Conservation (phyloP, 1,140 invertebrate species). For the Bombus fervidus region DNA sequence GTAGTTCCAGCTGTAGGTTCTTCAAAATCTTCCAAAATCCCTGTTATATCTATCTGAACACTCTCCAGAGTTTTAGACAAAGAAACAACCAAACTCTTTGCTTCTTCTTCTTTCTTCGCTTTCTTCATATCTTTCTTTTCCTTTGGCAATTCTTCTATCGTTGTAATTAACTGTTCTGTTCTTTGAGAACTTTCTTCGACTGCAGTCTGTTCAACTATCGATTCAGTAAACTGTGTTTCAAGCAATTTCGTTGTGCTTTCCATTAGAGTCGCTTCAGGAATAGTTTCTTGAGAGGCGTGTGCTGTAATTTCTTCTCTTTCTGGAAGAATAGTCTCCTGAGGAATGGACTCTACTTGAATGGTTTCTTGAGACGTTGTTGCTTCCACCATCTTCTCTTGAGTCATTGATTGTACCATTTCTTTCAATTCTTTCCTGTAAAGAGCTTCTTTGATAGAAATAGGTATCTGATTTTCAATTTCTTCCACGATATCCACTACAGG, state of each 20-base stretch:
- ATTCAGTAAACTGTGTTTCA: background rate
- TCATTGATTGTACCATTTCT: slow-evolving; percentile 53
- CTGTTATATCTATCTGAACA: slow-evolving; percentile 67
- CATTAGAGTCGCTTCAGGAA: slow-evolving; percentile 30
- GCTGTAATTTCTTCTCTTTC: background rate
- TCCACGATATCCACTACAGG: slow-evolving; percentile 63
- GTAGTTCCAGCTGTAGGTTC: slow-evolving; percentile 56
- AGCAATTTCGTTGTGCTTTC: slow-evolving; percentile 21
- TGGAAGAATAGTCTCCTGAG: background rate
- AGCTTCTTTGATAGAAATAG: slow-evolving; percentile 63
- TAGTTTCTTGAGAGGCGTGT: slow-evolving; percentile 4
- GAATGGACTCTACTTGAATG: slow-evolving; percentile 9
- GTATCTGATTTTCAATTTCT: slow-evolving; percentile 71
- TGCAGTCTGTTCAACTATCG: slow-evolving; percentile 21
- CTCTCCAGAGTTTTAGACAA: slow-evolving; percentile 56
- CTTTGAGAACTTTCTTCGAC: slow-evolving; percentile 40
- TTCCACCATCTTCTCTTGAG: slow-evolving; percentile 20
- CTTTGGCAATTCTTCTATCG: slow-evolving; percentile 20
- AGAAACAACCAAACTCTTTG: background rate
- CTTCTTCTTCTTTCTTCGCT: background rate
- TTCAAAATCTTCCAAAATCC: slow-evolving; percentile 72
- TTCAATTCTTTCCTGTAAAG: slow-evolving; percentile 64
- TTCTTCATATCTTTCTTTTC: background rate
- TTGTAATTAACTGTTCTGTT: slow-evolving; percentile 11
- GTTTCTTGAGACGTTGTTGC: slow-evolving; percentile 37